Evolutionary conservation across 2,888 invertebrate genomes (phyloP).

Genomic region (Brachylomia viminalis): DNA sequence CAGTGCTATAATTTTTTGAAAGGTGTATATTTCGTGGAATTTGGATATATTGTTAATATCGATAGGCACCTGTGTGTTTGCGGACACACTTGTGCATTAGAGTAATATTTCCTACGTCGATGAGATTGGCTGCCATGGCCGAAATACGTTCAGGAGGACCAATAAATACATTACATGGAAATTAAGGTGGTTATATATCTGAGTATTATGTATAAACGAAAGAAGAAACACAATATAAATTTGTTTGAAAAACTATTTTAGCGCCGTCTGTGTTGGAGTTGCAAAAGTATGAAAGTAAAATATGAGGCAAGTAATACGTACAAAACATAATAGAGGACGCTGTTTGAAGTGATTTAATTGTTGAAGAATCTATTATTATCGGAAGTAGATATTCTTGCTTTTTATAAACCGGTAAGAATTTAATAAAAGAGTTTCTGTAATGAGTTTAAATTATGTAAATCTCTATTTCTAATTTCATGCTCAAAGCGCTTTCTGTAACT

Average conservation of each 20-base stretch:
- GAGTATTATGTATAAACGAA: not conserved
- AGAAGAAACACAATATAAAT: not conserved
- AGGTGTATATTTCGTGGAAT: not conserved
- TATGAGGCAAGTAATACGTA: fast-evolving
- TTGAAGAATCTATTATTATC: too few relatives aligned
- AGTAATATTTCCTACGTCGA: not conserved
- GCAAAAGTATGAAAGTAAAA: not conserved
- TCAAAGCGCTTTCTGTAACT: not conserved
- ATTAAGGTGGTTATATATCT: not conserved
- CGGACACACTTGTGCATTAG: not conserved
- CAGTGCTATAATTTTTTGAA: not conserved
- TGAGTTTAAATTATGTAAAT: not conserved
- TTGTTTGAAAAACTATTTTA: not conserved
- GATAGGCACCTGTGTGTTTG: too few relatives aligned
- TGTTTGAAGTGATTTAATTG: not conserved
- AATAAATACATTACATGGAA: not conserved
- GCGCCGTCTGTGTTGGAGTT: conserved; percentile 2
- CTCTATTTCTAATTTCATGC: not conserved
- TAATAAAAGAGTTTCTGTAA: too few relatives aligned
- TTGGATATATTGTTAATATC: not conserved
- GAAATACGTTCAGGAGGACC: not conserved
- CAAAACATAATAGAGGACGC: not conserved
- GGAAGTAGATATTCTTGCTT: not conserved
- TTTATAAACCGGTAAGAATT: not conserved
- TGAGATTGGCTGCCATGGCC: too few relatives aligned